These are phyloP conservation scores for Rhagophthalmus giganteus DNA, from an alignment of 2,888 invertebrate genomes.

Conservation along the genomic window DNA sequence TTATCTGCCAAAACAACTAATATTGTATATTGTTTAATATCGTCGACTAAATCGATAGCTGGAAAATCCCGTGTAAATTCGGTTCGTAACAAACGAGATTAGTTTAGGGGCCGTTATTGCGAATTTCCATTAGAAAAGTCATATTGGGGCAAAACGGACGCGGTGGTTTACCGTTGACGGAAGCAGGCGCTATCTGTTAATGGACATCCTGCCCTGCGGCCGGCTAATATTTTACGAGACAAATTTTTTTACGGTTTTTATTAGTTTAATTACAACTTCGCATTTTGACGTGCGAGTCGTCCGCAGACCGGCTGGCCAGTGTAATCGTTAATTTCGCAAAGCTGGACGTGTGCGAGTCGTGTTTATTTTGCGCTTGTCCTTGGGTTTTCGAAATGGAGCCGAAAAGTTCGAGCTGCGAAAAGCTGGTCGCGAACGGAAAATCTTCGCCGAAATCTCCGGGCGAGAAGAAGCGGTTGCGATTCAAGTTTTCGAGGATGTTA, in stretches of 20 bases:
- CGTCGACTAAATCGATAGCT: too few relatives aligned
- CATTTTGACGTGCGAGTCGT: not conserved
- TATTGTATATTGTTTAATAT: too few relatives aligned
- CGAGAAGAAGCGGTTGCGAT: conserved; percentile 35
- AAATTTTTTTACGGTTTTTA: conserved; percentile 15
- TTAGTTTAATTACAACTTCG: conserved; percentile 1
- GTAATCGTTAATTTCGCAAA: not conserved
- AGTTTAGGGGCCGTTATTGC: too few relatives aligned
- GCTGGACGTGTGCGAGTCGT: conserved; percentile 1
- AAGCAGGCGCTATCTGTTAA: conserved; percentile 23
- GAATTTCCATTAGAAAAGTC: too few relatives aligned
- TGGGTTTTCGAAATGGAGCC: conserved; percentile 35
- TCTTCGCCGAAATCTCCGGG: conserved; percentile 32
- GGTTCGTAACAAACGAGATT: too few relatives aligned
- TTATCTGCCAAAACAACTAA: too few relatives aligned
- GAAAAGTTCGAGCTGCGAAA: conserved; percentile 38
- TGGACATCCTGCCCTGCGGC: conserved; percentile 26
- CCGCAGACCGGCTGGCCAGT: too few relatives aligned
- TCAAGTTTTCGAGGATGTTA: conserved; percentile 41
- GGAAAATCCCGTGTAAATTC: too few relatives aligned
- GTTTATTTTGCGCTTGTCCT: conserved; percentile 1
- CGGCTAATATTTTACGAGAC: conserved; percentile 12
- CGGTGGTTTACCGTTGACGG: conserved; percentile 26
- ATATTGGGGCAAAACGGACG: conserved; percentile 14
- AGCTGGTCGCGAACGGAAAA: conserved; percentile 32